Evolutionary conservation across 2,797 vertebrate genomes (phyloP).

Genomic region (Sylvilagus floridanus): DNA sequence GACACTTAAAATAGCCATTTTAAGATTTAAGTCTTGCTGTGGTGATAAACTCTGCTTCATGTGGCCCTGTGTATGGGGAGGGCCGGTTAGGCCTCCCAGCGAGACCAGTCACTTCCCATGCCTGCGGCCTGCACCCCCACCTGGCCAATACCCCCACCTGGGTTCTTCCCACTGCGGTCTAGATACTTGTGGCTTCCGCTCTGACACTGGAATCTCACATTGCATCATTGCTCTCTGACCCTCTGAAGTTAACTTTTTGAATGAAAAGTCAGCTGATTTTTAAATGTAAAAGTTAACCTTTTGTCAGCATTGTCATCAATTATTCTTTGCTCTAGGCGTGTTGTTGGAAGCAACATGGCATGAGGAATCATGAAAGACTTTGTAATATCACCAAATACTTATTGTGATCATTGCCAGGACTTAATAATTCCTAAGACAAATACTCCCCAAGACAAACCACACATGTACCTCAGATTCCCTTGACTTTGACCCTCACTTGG

Average conservation of each 20-base stretch:
- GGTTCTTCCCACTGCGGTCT: not conserved
- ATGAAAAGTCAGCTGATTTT: conserved; percentile 38
- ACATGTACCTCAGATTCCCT: not conserved
- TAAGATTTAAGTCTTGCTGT: not conserved
- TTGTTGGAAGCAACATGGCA: not conserved
- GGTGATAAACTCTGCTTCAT: not conserved
- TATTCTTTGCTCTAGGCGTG: not conserved
- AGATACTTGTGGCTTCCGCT: not conserved
- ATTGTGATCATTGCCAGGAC: not conserved
- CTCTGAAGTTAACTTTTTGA: conserved; percentile 3
- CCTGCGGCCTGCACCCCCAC: not conserved
- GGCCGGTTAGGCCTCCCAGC: not conserved
- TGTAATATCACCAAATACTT: not conserved
- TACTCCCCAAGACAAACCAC: not conserved
- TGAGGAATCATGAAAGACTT: not conserved
- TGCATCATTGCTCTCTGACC: not conserved
- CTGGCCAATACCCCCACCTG: not conserved
- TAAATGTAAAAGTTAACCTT: conserved; percentile 15
- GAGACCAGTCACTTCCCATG: not conserved
- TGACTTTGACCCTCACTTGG: not conserved
- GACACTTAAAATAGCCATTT: conserved; percentile 20
- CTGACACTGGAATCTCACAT: not conserved
- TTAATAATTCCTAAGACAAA: not conserved
- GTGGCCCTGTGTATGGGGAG: not conserved
- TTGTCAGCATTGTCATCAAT: not conserved